Conservation (phyloP, 2,888 invertebrate species). For the Yponomeuta malinellus region DNA sequence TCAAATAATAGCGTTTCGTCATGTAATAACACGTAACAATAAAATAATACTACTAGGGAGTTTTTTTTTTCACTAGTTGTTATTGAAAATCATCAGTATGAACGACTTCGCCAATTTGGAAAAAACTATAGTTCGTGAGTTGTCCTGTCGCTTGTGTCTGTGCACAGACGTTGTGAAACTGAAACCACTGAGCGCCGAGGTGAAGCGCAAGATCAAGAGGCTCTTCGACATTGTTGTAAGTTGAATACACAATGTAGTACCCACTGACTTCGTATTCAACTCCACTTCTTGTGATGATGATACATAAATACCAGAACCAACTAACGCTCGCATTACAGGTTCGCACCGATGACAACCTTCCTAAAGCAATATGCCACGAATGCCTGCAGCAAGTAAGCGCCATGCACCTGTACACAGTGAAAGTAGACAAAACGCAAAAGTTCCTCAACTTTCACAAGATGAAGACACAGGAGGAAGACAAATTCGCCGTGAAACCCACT, state of each 20-base stretch:
- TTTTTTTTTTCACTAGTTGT: background rate
- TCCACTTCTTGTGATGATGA: background rate
- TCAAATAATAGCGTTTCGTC: background rate
- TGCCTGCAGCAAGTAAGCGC: constrained; percentile 61
- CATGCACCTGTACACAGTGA: constrained; percentile 55
- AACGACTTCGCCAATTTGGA: constrained; percentile 61
- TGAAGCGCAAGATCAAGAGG: constrained; percentile 60
- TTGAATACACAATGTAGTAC: constrained; percentile 7
- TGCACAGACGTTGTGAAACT: constrained; percentile 65
- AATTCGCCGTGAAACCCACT: constrained; percentile 37
- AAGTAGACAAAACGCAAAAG: constrained; percentile 67
- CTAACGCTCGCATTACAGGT: constrained; percentile 36
- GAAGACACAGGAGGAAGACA: constrained; percentile 41
- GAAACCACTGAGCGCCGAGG: constrained; percentile 59
- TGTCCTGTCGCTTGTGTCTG: constrained; percentile 64
- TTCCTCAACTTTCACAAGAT: constrained; percentile 59
- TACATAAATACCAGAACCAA: too few relatives aligned
- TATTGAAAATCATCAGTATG: constrained; percentile 38
- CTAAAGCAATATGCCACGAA: constrained; percentile 70
- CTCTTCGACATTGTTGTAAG: constrained; percentile 60
- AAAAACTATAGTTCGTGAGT: constrained; percentile 64
- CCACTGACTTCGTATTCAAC: background rate
- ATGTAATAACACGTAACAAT: background rate
- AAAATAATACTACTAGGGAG: background rate
- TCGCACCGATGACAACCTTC: constrained; percentile 56